Evolutionary conservation across 2,113 vertebrate genomes (phyloP), one percentile per base, ranked within the genome.

Genomic region (Semicossyphus pulcher): DNA sequence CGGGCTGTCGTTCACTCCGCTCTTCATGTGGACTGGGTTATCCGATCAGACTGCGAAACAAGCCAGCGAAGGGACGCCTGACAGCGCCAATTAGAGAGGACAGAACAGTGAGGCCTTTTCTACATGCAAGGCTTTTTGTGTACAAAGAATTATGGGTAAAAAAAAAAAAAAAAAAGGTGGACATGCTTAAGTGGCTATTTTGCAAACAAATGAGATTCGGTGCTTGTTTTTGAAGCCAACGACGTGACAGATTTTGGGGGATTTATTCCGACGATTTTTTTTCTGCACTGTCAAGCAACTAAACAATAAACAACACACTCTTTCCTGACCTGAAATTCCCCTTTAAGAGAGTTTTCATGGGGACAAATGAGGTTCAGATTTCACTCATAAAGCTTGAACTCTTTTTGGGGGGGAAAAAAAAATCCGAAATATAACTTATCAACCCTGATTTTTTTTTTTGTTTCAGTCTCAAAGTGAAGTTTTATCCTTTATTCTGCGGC

Each of bases 71-170:
- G 81, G 71, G 75, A 77, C 45, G 83, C 58, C 87, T 91, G 90
- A 91, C 88, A 89, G 78, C 8, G 41, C 57, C 88, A 83, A 83
- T 87, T 91, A 90, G 67, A 53, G 64, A 69, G 84, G 86, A 89
- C 76, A 84, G 83, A 71, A 29, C 80, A 54, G 62, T 29, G 39
- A 76, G 63, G 63, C 45, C 78, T 76, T 74, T 72, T 83, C 72
- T 70, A 62, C 74, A 51, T 42, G 76, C 78, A 73, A 70, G 53
- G 74, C 31, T 49, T 76, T 85, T 81, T 76, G 64, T 74, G 66
- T 75, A 80, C 67, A 45, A 72, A 76, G 70, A 49, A 59, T 45
- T 26, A 32, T 0, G 0, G 21, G 3, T 4, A 51, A 53, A 45
- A 21, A n/a, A 16, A 59, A 58, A 25, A 25, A 18, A n/a, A 32